phyloP scores from a whole-genome alignment of 2,888 invertebrate genomes.

The Aricia artaxerxes region DNA sequence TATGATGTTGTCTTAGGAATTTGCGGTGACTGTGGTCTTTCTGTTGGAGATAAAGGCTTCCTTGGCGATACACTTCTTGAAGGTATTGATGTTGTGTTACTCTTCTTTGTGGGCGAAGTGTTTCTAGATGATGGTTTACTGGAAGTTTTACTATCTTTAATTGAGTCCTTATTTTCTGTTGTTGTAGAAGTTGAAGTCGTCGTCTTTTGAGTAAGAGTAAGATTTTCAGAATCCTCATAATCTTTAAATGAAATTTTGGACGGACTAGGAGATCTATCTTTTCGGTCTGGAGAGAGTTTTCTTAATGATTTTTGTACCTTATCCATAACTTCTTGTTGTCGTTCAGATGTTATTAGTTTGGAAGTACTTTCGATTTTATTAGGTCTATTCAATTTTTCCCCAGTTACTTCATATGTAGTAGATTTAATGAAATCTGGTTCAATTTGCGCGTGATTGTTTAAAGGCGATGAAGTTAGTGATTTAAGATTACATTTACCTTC shows the following conservation, averaged over 20 bases:
- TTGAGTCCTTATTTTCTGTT: constrained; percentile 13
- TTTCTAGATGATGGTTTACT: constrained; percentile 59
- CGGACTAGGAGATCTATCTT: constrained; percentile 55
- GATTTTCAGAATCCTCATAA: constrained; percentile 37
- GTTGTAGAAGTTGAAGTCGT: neutral
- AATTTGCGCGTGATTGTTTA: neutral
- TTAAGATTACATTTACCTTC: constrained; percentile 32
- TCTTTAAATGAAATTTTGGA: constrained; percentile 47
- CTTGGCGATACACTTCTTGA: constrained; percentile 66
- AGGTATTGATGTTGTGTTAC: constrained; percentile 50
- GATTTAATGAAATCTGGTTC: neutral
- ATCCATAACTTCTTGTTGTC: constrained; percentile 65
- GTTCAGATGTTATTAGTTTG: constrained; percentile 47
- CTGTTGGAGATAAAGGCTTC: constrained; percentile 55
- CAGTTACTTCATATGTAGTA: neutral
- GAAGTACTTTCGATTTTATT: constrained; percentile 49
- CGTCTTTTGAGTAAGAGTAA: neutral
- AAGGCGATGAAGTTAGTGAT: neutral
- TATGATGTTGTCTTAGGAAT: constrained; percentile 56
- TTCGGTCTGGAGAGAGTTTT: constrained; percentile 67
- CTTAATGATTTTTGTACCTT: constrained; percentile 65
- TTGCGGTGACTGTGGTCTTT: constrained; percentile 66
- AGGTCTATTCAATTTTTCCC: constrained; percentile 40
- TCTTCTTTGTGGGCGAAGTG: constrained; percentile 63
- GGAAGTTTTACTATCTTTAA: constrained; percentile 48